Base-by-base conservation (phyloP, 2,888 invertebrate genomes). In the Orthosia gracilis region DNA sequence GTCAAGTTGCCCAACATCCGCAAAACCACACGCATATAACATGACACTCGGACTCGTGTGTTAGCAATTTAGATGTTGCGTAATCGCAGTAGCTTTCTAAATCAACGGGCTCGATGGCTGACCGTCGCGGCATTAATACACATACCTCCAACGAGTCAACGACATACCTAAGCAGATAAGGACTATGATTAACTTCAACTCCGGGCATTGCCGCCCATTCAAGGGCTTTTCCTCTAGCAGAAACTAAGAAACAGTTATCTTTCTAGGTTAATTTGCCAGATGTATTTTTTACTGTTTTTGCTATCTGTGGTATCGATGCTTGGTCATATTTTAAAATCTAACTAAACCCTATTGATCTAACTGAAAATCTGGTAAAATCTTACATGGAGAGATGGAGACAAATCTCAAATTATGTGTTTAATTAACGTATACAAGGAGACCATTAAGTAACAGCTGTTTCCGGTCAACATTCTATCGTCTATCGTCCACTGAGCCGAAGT, bases 61-160 rank as follows among this genome's bases (percentile, higher is more conserved):
- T 71, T 73, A 57, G 83, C 59, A 69, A 77, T 77, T 82, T 66
- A 64, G 31, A 64, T 59, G 63, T 83, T 85, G 61, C 61, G 73
- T 21, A 85, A 82, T 59, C 64, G 9, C 54, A 50, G 55, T 65
- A 58, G 84, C 82, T 83, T 83, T 83, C 82, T 83, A 83, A 82
- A 81, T 69, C 82, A 59, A 58, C 81, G 40, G 72, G 61, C 26
- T 58, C 21, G 57, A 84, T 82, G 70, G 70, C 59, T 81, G 82
- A 69, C 81, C 64, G 61, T 66, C 80, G 40, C 40, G 40, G 40
- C 40, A 69, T 83, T 80, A 80, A 66, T 11, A 55, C 49, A 70
- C 73, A 73, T 80, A 69, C 66, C 73, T 45, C 21, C 40, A 75
- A 75, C 57, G 52, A 75, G 31, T n/a, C 40, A 75, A 75, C 57